Base-by-base conservation (phyloP, 2,113 vertebrate species). In the Pseudorhombus dupliciocellatus region DNA sequence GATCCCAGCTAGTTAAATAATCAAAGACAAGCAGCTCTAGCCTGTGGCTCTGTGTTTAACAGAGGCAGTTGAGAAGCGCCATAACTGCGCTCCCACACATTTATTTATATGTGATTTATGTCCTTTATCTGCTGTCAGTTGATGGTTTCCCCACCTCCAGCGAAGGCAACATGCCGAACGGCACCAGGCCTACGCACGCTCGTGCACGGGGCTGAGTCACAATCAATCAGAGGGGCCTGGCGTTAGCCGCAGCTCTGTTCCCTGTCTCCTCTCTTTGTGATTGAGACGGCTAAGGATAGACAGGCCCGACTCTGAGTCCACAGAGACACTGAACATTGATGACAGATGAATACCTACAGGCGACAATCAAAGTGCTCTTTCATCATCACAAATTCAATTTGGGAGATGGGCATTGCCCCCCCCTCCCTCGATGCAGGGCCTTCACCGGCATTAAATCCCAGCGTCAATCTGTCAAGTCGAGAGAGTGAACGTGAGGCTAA, bases 331-430 rank as follows among this genome's bases (percentile, higher is more conserved):
- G 76, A 87, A 81, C 80, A 69, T 71, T 83, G 84, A 83, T 88
- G 89, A 92, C 84, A 77, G 85, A 90, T 84, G 87, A 90, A 90
- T 84, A 88, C 76, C 86, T 85, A 73, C 76, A 46, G 81, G 81
- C 75, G 22, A 71, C 87, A 86, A 90, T 88, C 88, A 83, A 79
- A 88, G 81, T 67, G 71, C 76, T 80, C 84, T 82, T 89, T 92
- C 80, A 92, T 91, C 88, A 86, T 87, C 84, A 51, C 76, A 84
- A 85, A 86, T 89, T 83, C 77, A 84, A 76, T 91, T 89, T 88
- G 63, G 69, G 77, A 72, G 67, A 78, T 46, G 64, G 81, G 70
- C 42, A 51, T 73, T 71, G 61, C 30, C 7, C 54, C 40, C 56
- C 4, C 58, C 65, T 16, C 20, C 14, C 62, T 50, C 18, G 46